Conservation (phyloP, 2,888 invertebrate genomes). For the Eupithecia subfuscata region DNA sequence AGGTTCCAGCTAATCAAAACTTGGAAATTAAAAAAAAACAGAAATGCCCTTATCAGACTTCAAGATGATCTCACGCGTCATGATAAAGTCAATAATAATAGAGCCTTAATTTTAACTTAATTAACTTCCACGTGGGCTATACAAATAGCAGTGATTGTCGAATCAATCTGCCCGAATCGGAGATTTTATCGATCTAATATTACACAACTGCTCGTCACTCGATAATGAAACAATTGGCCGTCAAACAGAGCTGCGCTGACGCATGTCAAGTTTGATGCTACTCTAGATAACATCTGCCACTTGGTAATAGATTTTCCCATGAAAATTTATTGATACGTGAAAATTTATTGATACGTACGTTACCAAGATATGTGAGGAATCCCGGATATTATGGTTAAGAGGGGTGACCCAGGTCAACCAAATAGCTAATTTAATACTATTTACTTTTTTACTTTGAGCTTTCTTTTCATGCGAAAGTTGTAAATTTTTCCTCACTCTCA, state of each 20-base stretch:
- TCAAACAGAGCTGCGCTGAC: slow-evolving; percentile 61
- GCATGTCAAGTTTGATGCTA: slow-evolving; percentile 34
- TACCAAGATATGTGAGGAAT: background rate
- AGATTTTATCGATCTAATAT: slow-evolving; percentile 76
- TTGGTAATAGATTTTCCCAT: slow-evolving; percentile 10
- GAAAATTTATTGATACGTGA: slow-evolving; percentile 1
- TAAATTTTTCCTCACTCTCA: too few relatives aligned
- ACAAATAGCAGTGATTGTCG: slow-evolving; percentile 61
- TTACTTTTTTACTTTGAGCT: too few relatives aligned
- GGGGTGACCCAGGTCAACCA: background rate
- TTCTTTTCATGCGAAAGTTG: background rate
- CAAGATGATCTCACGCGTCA: slow-evolving; percentile 22
- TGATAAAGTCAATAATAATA: slow-evolving; percentile 23
- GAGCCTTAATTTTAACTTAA: slow-evolving; percentile 58
- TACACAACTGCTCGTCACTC: slow-evolving; percentile 68
- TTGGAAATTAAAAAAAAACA: background rate
- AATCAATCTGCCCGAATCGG: slow-evolving; percentile 60
- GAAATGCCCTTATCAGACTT: slow-evolving; percentile 12
- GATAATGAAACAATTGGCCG: slow-evolving; percentile 68
- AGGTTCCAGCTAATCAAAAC: background rate
- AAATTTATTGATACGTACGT: background rate
- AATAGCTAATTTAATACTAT: background rate
- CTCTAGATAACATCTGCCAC: slow-evolving; percentile 5
- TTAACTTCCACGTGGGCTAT: slow-evolving; percentile 60
- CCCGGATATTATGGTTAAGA: too few relatives aligned